phyloP scores from a whole-genome alignment of 64 coral and sea anemone species.

The Pocillopora verrucosa region DNA sequence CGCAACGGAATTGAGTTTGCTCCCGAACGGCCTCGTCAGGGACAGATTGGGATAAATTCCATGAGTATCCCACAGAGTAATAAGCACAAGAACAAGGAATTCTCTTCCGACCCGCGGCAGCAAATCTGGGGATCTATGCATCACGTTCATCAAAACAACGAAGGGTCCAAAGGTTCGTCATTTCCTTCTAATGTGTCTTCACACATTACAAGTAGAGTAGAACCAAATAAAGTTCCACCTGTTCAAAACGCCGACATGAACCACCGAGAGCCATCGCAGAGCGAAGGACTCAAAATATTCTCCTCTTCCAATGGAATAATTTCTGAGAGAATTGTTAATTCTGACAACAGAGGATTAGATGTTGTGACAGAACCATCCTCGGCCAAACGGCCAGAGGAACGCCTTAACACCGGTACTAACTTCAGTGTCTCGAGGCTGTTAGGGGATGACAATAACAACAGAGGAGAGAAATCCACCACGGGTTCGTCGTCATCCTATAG shows the following conservation, averaged over 20 bases:
- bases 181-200: background rate
- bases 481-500: slow-evolving; percentile 51
- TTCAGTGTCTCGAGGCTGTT: slow-evolving; percentile 88
- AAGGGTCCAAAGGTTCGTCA: background rate
- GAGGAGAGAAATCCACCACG: slow-evolving; percentile 20
- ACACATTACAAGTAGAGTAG: background rate
- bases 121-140: background rate
- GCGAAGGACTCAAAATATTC: background rate
- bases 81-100: background rate
- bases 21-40: background rate
- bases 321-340: background rate
- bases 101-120: background rate
- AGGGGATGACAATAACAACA: slow-evolving; percentile 44
- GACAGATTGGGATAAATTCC: background rate
- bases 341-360: background rate
- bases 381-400: slow-evolving; percentile 9
- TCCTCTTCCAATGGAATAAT: background rate
- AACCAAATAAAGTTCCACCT: background rate
- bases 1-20: background rate
- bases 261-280: background rate
- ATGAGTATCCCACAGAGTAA: background rate
- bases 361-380: background rate
- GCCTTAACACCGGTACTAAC: slow-evolving; percentile 30
- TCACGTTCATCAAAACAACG: background rate
- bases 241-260: background rate